These are phyloP conservation scores for Drosophila kepulauana DNA, from an alignment of 1,140 invertebrate species.

Conservation along the genomic window DNA sequence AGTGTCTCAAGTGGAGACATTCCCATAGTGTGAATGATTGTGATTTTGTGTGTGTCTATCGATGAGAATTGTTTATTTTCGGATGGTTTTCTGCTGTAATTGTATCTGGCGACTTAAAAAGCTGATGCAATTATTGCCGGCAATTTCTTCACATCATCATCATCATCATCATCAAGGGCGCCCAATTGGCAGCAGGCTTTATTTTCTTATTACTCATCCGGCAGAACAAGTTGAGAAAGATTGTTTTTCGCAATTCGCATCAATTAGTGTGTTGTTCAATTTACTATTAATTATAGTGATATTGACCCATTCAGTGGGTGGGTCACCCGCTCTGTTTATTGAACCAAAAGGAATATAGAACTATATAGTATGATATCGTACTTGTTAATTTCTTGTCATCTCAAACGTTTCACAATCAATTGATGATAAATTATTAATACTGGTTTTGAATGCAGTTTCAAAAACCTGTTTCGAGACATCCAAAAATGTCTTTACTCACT, in stretches of 20 bases:
- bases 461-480: background rate
- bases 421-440: background rate
- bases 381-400: background rate
- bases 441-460: background rate
- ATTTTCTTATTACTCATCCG: conserved; percentile 29
- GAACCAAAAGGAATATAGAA: conserved; percentile 10
- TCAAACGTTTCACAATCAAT: background rate
- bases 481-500: conserved; percentile 85
- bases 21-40: conserved; percentile 3
- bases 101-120: conserved; percentile 27
- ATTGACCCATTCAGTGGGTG: conserved; percentile 33
- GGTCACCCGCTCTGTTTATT: conserved; percentile 15
- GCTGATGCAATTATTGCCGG: conserved; percentile 69
- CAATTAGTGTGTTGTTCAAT: conserved; percentile 37
- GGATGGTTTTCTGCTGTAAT: conserved; percentile 51
- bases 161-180: conserved; percentile 41
- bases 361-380: background rate
- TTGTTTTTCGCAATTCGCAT: conserved; percentile 32
- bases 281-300: conserved; percentile 29
- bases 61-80: conserved; percentile 42
- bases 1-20: conserved; percentile 38
- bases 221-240: background rate
- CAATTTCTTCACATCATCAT: conserved; percentile 43
- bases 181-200: conserved; percentile 37
- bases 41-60: conserved; percentile 2